Conservation (phyloP, 1,140 invertebrate genomes). For the Choristoneura fumiferana region DNA sequence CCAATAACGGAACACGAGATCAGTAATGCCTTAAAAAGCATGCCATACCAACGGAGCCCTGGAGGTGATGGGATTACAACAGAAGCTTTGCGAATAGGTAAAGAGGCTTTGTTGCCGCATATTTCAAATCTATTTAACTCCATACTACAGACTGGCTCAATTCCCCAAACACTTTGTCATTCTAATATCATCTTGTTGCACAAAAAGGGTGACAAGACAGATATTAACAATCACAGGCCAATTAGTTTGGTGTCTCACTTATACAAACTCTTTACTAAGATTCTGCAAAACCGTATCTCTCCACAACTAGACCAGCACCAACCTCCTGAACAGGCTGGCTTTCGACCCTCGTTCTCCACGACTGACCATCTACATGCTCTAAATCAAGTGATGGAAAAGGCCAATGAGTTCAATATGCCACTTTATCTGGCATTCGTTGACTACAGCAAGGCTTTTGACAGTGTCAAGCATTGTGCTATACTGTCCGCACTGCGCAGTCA, state of each 20-base stretch:
- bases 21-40: too few species aligned
- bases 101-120: too few species aligned
- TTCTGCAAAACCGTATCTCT: neutral
- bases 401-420: neutral
- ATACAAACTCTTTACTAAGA: slow-evolving; percentile 4
- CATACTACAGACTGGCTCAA: too few species aligned
- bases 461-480: too few species aligned
- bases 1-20: too few species aligned
- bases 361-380: neutral
- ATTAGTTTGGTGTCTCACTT: slow-evolving; percentile 3
- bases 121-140: too few species aligned
- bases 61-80: too few species aligned
- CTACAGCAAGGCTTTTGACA: too few species aligned
- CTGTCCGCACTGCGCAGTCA: too few species aligned
- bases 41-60: too few species aligned
- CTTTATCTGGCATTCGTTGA: neutral
- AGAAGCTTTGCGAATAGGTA: too few species aligned
- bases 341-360: neutral
- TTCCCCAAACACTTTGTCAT: too few species aligned
- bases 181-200: neutral
- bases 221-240: neutral
- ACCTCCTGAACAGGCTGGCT: slow-evolving; percentile 1
- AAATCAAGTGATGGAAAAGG: neutral
- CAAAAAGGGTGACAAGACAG: slow-evolving; percentile 1
- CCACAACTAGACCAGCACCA: neutral